These are phyloP conservation scores for Trachymyrmex septentrionalis DNA, from an alignment of 1,140 invertebrate genomes.

Conservation along the genomic window DNA sequence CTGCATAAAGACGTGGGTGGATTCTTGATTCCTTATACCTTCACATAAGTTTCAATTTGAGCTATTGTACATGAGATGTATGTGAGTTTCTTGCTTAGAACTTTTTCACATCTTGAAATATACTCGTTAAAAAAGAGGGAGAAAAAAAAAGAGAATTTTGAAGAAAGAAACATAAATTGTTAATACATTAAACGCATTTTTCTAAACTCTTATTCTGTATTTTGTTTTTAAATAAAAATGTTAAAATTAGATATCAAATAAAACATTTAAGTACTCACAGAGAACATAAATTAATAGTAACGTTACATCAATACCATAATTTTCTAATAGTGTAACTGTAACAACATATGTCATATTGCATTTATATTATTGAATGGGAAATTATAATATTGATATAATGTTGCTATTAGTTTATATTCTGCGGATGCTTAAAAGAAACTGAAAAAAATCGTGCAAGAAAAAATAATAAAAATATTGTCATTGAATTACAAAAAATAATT, in stretches of 20 bases:
- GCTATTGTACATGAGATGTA: constrained; percentile 18
- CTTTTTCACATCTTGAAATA: constrained; percentile 9
- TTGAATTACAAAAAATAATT: constrained; percentile 16
- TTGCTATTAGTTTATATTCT: too few species aligned
- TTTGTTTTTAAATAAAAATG: neutral
- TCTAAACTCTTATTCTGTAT: neutral
- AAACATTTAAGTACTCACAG: neutral
- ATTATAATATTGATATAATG: too few species aligned
- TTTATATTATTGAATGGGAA: too few species aligned
- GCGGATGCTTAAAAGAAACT: neutral
- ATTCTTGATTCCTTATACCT: neutral
- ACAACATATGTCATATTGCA: too few species aligned
- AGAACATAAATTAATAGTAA: too few species aligned
- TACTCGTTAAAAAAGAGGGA: neutral
- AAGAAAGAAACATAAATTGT: neutral
- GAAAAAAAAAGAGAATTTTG: neutral
- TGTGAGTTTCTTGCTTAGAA: neutral
- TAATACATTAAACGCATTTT: constrained; percentile 10
- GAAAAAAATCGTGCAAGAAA: neutral
- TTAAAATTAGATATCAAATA: neutral
- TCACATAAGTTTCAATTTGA: constrained; percentile 18
- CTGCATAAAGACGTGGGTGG: constrained; percentile 35
- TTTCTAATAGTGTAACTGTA: too few species aligned
- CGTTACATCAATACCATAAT: too few species aligned
- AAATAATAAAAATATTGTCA: neutral